phyloP scores from a whole-genome alignment of 2,113 vertebrate species.

The Lagopus muta region DNA sequence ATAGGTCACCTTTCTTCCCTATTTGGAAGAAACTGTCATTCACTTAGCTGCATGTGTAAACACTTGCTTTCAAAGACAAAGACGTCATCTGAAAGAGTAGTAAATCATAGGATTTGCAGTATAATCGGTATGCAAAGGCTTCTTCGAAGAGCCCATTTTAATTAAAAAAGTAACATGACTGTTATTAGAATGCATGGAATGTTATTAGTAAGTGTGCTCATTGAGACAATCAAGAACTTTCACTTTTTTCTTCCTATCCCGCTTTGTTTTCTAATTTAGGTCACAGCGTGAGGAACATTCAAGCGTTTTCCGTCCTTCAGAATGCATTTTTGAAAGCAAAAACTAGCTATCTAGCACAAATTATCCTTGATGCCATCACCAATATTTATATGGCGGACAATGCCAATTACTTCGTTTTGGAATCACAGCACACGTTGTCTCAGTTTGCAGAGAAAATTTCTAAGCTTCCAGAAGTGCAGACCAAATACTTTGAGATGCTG shows the following conservation, averaged over 20 bases:
- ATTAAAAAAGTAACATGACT: background rate
- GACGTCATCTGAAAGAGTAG: background rate
- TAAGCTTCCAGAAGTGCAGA: slow-evolving; percentile 90
- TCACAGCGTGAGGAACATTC: slow-evolving; percentile 94
- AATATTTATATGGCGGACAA: slow-evolving; percentile 94
- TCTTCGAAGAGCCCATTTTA: background rate
- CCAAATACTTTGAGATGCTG: slow-evolving; percentile 97
- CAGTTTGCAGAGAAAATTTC: slow-evolving; percentile 95
- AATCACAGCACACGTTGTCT: slow-evolving; percentile 94
- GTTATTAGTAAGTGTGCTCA: background rate
- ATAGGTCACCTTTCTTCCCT: background rate
- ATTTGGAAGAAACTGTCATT: background rate
- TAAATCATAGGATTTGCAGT: background rate
- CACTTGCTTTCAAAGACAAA: background rate
- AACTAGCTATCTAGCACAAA: slow-evolving; percentile 89
- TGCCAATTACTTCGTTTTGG: slow-evolving; percentile 97
- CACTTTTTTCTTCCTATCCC: background rate
- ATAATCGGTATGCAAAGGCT: background rate
- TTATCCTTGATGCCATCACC: slow-evolving; percentile 93
- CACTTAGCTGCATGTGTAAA: background rate
- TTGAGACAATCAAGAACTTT: background rate
- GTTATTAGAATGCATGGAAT: background rate
- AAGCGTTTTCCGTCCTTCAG: slow-evolving; percentile 96
- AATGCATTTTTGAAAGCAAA: slow-evolving; percentile 96
- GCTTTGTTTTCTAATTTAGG: slow-evolving; percentile 77